Evolutionary conservation across 2,113 vertebrate genomes (phyloP).

Genomic region (Damaliscus lunatus): DNA sequence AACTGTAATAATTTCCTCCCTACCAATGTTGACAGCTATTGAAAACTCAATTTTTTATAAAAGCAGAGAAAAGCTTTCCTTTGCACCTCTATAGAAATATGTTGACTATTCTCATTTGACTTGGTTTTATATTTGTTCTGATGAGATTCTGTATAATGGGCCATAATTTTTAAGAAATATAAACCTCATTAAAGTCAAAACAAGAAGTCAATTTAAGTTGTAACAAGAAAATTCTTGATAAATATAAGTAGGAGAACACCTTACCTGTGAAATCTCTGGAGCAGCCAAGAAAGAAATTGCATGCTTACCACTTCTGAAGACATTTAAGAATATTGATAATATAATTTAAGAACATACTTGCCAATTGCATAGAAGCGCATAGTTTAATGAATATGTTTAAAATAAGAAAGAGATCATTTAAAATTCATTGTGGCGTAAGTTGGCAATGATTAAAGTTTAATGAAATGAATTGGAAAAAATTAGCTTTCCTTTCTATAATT

Average conservation of each 20-base stretch:
- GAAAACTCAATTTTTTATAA: slow-evolving; percentile 26
- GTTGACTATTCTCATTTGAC: background rate
- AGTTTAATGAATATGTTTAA: slow-evolving; percentile 16
- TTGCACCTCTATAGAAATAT: background rate
- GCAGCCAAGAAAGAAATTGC: background rate
- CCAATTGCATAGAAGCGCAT: background rate
- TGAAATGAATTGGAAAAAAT: background rate
- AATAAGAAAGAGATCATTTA: slow-evolving; percentile 5
- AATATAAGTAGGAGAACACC: slow-evolving; percentile 16
- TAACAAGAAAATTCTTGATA: background rate
- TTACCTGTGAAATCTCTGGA: background rate
- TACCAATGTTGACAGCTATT: background rate
- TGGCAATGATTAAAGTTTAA: slow-evolving; percentile 24
- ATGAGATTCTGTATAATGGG: background rate
- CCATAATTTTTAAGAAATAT: background rate
- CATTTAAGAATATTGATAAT: background rate
- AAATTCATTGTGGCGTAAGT: background rate
- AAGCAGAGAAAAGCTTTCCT: background rate
- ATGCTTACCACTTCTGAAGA: background rate
- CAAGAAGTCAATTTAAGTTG: background rate
- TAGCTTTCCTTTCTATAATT: background rate
- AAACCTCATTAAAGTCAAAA: slow-evolving; percentile 1
- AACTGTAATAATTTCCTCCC: background rate
- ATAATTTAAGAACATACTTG: slow-evolving; percentile 5
- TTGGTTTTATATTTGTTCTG: slow-evolving; percentile 27